Base-by-base conservation (phyloP, 2,113 vertebrate species). In the Rhabdomys dilectus region DNA sequence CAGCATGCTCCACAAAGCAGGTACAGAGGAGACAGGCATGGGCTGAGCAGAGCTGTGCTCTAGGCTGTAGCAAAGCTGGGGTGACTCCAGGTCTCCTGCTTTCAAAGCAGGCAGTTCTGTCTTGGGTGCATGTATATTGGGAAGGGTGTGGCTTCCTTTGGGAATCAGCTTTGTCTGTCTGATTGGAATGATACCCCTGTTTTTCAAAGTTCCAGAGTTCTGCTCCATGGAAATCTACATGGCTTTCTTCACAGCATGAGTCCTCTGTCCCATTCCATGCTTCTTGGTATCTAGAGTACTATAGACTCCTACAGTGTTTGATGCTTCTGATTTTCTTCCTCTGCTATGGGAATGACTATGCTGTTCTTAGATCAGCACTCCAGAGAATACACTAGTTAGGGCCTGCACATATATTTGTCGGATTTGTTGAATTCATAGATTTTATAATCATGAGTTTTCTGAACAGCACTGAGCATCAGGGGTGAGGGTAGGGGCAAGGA, bases 281-380 rank as follows among this genome's bases (percentile, higher is more conserved):
- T 91, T 75, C n/a, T 45, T 16, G 24, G 17, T 0, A 60, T n/a
- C 1, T 76, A 17, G 24, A 15, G 3, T 53, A 3, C 76, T 26
- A 2, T 19, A 29, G 22, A 29, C 24, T 39, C 16, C 53, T 64
- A 24, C 0, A 36, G 31, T 29, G 26, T 45, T 64, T 7, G 0
- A 53, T 62, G 66, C 24, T 36, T 42, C 66, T 70, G 26, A 42
- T 31, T 89, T 89, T n/a, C 72, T 22, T 88, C 77, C 7, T 88
- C 39, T 48, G 26, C 29, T 0, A 19, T 5, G 56, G 9, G 5
- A n/a, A 13, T 58, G 42, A 16, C 72, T 5, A 3, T 0, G 3
- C 0, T 81, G 31, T 76, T 39, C 31, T 70, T 17, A 36, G 60
- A 75, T 48, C 7, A 22, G 16, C 1, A 19, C 7, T 34, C 13